Evolutionary conservation across 1,140 invertebrate species (phyloP).

Genomic region (Dendroctonus valens): DNA sequence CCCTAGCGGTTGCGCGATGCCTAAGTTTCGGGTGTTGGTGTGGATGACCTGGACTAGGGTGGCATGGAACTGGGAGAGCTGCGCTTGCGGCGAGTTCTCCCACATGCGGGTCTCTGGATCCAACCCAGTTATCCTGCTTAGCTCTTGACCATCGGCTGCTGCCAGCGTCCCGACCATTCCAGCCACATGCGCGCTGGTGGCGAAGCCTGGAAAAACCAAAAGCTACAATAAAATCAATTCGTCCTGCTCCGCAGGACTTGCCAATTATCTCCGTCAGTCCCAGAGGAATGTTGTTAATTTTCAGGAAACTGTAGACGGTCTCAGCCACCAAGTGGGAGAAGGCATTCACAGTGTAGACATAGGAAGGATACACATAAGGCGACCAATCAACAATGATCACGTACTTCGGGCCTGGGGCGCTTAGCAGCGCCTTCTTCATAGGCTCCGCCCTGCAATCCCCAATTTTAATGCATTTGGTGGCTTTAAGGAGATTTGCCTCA

Average conservation of each 20-base stretch:
- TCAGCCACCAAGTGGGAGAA: background rate
- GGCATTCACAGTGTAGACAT: background rate
- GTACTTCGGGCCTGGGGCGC: background rate
- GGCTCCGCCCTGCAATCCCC: slow-evolving; percentile 2
- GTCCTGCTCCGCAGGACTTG: background rate
- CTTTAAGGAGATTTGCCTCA: background rate
- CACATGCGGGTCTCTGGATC: slow-evolving; percentile 2
- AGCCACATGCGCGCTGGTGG: slow-evolving; percentile 1
- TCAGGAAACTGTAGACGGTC: background rate
- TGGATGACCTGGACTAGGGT: slow-evolving; percentile 9
- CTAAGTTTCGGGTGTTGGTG: background rate
- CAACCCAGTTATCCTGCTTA: background rate
- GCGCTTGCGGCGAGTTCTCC: background rate
- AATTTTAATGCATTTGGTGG: background rate
- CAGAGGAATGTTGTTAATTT: background rate
- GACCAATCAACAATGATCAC: slow-evolving; percentile 13
- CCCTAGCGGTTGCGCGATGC: background rate
- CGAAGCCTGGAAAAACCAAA: background rate
- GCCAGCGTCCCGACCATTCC: background rate
- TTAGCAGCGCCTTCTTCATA: background rate
- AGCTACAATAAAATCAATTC: background rate
- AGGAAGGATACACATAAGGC: slow-evolving; percentile 1
- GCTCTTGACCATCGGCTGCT: background rate
- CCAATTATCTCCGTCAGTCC: background rate
- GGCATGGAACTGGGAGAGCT: background rate